These are phyloP conservation scores for Deladenus siricidicola DNA, from an alignment of 2,888 invertebrate genomes.

Conservation along the genomic window DNA sequence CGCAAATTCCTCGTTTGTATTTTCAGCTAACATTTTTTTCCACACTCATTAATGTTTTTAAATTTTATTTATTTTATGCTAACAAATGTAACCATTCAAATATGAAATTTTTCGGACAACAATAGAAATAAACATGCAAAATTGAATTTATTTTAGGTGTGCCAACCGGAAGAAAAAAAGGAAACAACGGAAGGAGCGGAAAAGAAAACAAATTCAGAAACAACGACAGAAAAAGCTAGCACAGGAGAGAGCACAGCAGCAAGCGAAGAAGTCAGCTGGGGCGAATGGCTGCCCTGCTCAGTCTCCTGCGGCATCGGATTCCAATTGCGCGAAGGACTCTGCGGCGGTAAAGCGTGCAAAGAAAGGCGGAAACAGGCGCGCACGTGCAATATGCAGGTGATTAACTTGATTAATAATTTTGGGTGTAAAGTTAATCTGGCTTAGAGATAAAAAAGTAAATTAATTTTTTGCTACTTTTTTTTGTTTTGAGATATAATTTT, in stretches of 20 bases:
- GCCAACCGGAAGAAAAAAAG: conserved; percentile 15
- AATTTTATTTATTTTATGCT: no score
- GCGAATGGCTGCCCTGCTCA: conserved; percentile 46
- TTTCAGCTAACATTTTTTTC: no score
- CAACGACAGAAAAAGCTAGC: not conserved
- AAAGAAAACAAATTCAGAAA: no score
- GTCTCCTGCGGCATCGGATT: conserved; percentile 52
- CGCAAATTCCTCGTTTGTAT: no score
- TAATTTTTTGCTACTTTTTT: not conserved
- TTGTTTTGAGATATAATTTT: not conserved
- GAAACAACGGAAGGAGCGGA: no score
- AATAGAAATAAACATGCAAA: no score
- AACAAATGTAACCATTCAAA: no score
- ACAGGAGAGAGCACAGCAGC: not conserved
- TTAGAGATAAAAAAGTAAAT: not conserved
- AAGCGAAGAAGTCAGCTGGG: not conserved
- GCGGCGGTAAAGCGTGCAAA: conserved; percentile 41
- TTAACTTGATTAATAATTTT: not conserved
- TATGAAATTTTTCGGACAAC: no score
- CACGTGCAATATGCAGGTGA: conserved; percentile 49
- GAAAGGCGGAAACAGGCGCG: conserved; percentile 46
- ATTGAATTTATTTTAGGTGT: not conserved
- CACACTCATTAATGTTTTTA: no score
- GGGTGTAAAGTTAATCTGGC: no score
- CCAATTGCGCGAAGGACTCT: conserved; percentile 46